phyloP scores from a whole-genome alignment of 1,140 invertebrate species.

The Pararge aegeria region DNA sequence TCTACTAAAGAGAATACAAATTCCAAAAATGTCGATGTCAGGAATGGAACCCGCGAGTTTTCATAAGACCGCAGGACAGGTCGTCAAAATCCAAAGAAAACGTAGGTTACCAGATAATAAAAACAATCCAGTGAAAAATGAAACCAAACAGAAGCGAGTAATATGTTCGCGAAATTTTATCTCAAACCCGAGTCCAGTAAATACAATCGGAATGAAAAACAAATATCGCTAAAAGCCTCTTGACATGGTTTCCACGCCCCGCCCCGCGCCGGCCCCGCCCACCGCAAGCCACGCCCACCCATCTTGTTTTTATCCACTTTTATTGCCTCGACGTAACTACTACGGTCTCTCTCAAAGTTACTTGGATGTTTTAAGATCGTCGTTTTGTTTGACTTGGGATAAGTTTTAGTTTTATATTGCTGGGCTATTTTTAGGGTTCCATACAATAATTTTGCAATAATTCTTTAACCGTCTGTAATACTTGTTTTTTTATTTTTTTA shows the following conservation, averaged over 20 bases:
- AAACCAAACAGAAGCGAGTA: conserved; percentile 14
- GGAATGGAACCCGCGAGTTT: no score
- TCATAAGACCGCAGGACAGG: no score
- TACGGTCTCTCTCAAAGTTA: not conserved
- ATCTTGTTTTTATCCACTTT: conserved; percentile 30
- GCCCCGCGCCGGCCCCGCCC: conserved; percentile 38
- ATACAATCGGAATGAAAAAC: conserved; percentile 27
- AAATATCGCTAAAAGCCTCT: conserved; percentile 27
- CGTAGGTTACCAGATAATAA: not conserved
- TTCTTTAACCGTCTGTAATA: no score
- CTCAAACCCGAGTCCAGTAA: conserved; percentile 21
- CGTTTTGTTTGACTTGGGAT: not conserved
- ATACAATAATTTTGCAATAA: no score
- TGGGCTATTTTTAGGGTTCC: not conserved
- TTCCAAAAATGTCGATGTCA: no score
- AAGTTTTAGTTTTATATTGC: not conserved
- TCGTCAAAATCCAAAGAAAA: not conserved
- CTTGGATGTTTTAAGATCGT: not conserved
- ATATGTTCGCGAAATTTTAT: conserved; percentile 22
- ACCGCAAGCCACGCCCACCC: conserved; percentile 27
- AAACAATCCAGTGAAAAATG: conserved; percentile 2
- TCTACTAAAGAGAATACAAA: no score
- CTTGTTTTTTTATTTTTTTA: no score
- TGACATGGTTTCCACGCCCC: conserved; percentile 33
- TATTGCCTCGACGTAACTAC: conserved; percentile 6